Percentiles rank a stretch among this genome's conserved stretches.
phyloP scores from a whole-genome alignment of 1,140 invertebrate species.

The Trichoplusia ni region DNA sequence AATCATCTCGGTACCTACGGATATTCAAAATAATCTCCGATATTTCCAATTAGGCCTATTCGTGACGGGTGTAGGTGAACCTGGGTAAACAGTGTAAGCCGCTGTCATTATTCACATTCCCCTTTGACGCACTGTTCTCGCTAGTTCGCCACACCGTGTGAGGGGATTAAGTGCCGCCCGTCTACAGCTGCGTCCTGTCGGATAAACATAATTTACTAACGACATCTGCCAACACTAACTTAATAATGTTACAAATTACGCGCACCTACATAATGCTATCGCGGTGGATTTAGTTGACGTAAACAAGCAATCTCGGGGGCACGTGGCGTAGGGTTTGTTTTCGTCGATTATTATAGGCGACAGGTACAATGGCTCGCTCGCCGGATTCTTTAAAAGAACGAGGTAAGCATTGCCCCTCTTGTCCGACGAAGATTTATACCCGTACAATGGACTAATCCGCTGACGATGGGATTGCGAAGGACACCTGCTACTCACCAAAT shows the following conservation, averaged over 20 bases:
- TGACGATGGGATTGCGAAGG: slow-evolving; percentile 68
- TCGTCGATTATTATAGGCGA: slow-evolving; percentile 35
- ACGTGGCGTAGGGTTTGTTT: slow-evolving; percentile 32
- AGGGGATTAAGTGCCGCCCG: slow-evolving; percentile 60
- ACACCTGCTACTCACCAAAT: slow-evolving; percentile 73
- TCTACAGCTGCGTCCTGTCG: slow-evolving; percentile 65
- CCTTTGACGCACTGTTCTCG: slow-evolving; percentile 52
- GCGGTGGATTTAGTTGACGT: slow-evolving; percentile 32
- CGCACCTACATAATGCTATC: slow-evolving; percentile 32
- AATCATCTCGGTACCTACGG: neutral
- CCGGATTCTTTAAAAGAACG: slow-evolving; percentile 45
- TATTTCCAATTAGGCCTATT: slow-evolving; percentile 13
- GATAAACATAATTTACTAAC: slow-evolving; percentile 72
- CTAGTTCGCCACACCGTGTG: slow-evolving; percentile 54
- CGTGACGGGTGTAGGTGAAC: slow-evolving; percentile 21
- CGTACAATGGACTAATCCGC: slow-evolving; percentile 69
- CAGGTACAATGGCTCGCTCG: slow-evolving; percentile 25
- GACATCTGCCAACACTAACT: slow-evolving; percentile 61
- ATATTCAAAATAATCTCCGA: neutral
- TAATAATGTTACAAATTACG: slow-evolving; percentile 56
- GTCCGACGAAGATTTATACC: slow-evolving; percentile 59
- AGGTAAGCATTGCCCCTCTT: slow-evolving; percentile 55
- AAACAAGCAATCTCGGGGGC: slow-evolving; percentile 37
- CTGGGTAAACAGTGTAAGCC: slow-evolving; percentile 38
- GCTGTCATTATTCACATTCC: slow-evolving; percentile 66